Base-by-base conservation (phyloP, 2,797 vertebrate genomes). In the Triplophysa yarkandensis region DNA sequence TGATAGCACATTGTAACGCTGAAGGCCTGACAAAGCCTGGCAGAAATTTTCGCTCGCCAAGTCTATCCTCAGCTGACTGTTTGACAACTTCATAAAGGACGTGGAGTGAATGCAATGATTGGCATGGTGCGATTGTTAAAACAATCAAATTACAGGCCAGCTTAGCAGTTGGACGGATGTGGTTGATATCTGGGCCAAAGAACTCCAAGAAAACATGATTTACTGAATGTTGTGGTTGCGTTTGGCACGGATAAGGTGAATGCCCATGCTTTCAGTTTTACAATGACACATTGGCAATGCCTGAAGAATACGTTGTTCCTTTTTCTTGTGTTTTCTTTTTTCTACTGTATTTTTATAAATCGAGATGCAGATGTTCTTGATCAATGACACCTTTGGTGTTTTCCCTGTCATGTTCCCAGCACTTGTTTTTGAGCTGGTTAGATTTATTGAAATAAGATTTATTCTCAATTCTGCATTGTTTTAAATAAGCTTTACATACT, bases 241-340 rank as follows among this genome's bases (percentile, higher is more conserved):
- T 32, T 58, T 32, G 55, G 55, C 28, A 61, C 6, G 8, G 19
- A 14, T 36, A 25, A 23, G 21, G 43, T 57, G 43, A 61, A 50
- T 62, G 34, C 43, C 69, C 8, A 11, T 60, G 23, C 16, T 62
- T 44, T 39, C 68, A 57, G 23, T 32, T 48, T 46, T 50, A 77
- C 2, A 28, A 19, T 65, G 7, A 28, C 19, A n/a, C 11, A 2
- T 19, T 5, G 32, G 62, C 60, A 77, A 60, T 66, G 68, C 68
- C 76, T 60, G n/a, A 44, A 61, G n/a, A n/a, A 4, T 34, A 50
- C 60, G 2, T 17, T 58, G 23, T 55, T 77, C 39, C 30, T 23
- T 46, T 57, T 64, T 70, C 44, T 13, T 13, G 10, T 2, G 19
- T 36, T n/a, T 32, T 23, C 13, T 14, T n/a, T n/a, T 46, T 46